Base-by-base conservation (phyloP, 2,888 invertebrate species). In the Eutolmus rufibarbis region DNA sequence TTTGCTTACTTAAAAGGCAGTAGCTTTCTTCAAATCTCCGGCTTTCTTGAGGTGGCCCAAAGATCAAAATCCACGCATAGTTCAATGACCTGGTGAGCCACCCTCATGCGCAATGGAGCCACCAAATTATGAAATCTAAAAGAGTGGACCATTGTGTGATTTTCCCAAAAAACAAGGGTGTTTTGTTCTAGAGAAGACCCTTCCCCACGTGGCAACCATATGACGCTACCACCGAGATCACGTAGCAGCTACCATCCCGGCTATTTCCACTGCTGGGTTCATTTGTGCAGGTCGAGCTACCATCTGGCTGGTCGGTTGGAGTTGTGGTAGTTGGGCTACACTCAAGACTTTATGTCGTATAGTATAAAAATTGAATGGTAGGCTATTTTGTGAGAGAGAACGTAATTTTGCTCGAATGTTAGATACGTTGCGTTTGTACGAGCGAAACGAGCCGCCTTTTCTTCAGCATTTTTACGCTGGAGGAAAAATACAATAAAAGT, bases 181-280 rank as follows among this genome's bases (percentile, higher is more conserved):
- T 66, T 66, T 66, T 66, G 28, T 66, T 66, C 12, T 66, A 12
- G 7, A 23, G 43, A 46, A 14, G 66, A 66, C 3, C 19, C 23
- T 40, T 78, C 51, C 74, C 43, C 85, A 85, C 85, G 85, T 85
- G 85, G 40, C 85, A 23, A 57, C 74, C 85, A 74, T 85, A 51
- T 85, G 85, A 85, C 31, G 51, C 19, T 40, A 37, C 74, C 16
- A 57, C 23, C 14, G 31, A 19, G 34, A 37, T 57, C 57, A 82
- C 82, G 82, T 37, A 82, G 57, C 37, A 66, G 82, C 66, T 66
- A 23, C 66, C 66, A 66, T 66, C 66, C 28, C 66, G 66, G 57
- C 82, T 34, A 56, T 82, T 51, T 82, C 57, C 31, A 37, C 31
- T 81, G 14, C 28, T 81, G 56, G 81, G 56, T 31, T 56, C 23